Evolutionary conservation across 2,797 vertebrate species (phyloP), one percentile per base, ranked within the genome.

Genomic region (Meda fulgida): DNA sequence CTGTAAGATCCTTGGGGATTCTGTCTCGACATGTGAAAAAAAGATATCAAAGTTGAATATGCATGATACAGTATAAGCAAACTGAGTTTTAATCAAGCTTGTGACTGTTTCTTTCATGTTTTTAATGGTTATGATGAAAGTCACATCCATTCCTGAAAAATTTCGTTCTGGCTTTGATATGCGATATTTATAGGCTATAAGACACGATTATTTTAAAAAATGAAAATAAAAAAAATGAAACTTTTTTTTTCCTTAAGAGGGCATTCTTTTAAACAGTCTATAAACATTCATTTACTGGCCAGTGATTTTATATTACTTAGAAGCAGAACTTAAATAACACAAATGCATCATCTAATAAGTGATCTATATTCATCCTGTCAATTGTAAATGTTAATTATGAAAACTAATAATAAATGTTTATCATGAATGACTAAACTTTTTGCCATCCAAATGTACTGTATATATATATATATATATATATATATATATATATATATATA

Each of bases 81-180:
- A 66, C 1, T 66, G 78, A 48, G 10, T 13, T 46, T 48, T 48
- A 19, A 80, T 36, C 7, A 29, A 26, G 7, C 31, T 66, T 6
- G 16, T 78, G 26, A 55, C n/a, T 60, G 29, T 43, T 69, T 53
- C 8, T 65, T 82, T 38, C 11, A 60, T 70, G 26, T 72, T 85
- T 43, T 51, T 66, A 67, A 51, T 43, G n/a, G n/a, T 10, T 16
- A 23, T 65, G 23, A 26, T 43, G 38, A 26, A 81, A 6, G 26
- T 48, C n/a, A 60, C 46, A 36, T n/a, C 67, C 71, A 85, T 16
- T 38, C 80, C 31, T 10, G 16, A 69, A 29, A 31, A 10, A 55
- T 11, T 36, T 66, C 40, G 14, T 38, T n/a, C 70, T 34, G 26
- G 13, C 26, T 80, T 78, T 26, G 36, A 63, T 72, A 60, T 60